phyloP scores from a whole-genome alignment of 2,888 invertebrate genomes.

The Ecdyonurus torrentis region DNA sequence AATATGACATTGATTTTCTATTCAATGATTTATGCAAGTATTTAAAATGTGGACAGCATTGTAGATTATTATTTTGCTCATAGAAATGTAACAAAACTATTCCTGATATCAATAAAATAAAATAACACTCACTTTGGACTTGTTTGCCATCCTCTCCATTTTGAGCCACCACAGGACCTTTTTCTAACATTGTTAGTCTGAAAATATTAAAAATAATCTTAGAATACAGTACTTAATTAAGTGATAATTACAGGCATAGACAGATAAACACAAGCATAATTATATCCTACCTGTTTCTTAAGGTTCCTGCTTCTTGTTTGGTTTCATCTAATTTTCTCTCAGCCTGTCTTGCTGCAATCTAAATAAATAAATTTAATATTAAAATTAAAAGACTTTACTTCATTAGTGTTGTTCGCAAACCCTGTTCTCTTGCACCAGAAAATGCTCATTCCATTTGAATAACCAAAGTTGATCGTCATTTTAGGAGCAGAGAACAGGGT shows the following conservation, averaged over 20 bases:
- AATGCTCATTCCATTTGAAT: too few species aligned
- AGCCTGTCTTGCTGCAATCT: slow-evolving; percentile 59
- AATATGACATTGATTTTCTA: too few species aligned
- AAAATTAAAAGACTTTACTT: slow-evolving; percentile 6
- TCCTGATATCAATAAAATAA: background rate
- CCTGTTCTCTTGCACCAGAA: too few species aligned
- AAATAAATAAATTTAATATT: slow-evolving; percentile 14
- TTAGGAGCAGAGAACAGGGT: too few species aligned
- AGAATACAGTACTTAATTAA: too few species aligned
- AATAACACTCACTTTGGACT: background rate
- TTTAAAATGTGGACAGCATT: too few species aligned
- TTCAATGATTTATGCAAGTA: too few species aligned
- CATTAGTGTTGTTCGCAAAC: too few species aligned
- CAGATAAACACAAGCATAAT: background rate
- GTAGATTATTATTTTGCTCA: background rate
- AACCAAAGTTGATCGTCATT: too few species aligned
- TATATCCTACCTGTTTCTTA: slow-evolving; percentile 35
- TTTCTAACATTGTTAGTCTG: slow-evolving; percentile 2
- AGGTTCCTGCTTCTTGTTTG: slow-evolving; percentile 48
- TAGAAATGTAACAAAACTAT: background rate
- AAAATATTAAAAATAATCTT: too few species aligned
- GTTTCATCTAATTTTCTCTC: slow-evolving; percentile 69
- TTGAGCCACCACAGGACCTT: background rate
- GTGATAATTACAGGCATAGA: too few species aligned
- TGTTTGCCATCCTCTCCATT: background rate